phyloP scores from a whole-genome alignment of 2,113 vertebrate genomes.

The Lethenteron camtschaticum region DNA sequence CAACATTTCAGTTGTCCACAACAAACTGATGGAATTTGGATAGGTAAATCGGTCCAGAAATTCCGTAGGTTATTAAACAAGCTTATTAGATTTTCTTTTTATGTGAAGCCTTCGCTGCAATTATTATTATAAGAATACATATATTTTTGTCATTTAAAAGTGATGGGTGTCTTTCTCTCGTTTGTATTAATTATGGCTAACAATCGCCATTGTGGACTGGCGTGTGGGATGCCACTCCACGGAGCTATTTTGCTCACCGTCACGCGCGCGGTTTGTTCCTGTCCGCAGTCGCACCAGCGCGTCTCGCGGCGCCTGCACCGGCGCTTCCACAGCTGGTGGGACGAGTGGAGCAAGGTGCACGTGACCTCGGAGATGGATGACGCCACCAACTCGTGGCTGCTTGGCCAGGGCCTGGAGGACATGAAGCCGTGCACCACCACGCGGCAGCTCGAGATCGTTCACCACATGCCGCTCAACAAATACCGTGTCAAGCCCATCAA shows the following conservation, averaged over 20 bases:
- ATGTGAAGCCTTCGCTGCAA: too few species aligned
- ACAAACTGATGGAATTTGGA: too few species aligned
- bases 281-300: slow-evolving; percentile 46
- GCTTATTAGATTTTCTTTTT: too few species aligned
- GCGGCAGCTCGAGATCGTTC: slow-evolving; percentile 50
- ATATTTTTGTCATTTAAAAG: background rate
- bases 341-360: slow-evolving; percentile 65
- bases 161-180: background rate
- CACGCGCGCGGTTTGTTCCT: slow-evolving; percentile 7
- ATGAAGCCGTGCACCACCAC: slow-evolving; percentile 65
- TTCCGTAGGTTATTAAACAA: too few species aligned
- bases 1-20: too few species aligned
- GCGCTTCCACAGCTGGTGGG: slow-evolving; percentile 69
- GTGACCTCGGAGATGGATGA: slow-evolving; percentile 66
- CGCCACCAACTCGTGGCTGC: slow-evolving; percentile 59
- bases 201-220: background rate
- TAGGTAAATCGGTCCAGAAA: too few species aligned
- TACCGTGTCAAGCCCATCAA: slow-evolving; percentile 50
- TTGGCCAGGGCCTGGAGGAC: slow-evolving; percentile 67
- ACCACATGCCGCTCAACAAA: slow-evolving; percentile 81
- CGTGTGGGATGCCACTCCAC: background rate
- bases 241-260: background rate
- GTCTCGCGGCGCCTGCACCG: slow-evolving; percentile 76
- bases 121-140: too few species aligned
- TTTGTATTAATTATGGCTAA: background rate